Evolutionary conservation across 2,113 vertebrate species (phyloP).

Genomic region (Colius striatus): DNA sequence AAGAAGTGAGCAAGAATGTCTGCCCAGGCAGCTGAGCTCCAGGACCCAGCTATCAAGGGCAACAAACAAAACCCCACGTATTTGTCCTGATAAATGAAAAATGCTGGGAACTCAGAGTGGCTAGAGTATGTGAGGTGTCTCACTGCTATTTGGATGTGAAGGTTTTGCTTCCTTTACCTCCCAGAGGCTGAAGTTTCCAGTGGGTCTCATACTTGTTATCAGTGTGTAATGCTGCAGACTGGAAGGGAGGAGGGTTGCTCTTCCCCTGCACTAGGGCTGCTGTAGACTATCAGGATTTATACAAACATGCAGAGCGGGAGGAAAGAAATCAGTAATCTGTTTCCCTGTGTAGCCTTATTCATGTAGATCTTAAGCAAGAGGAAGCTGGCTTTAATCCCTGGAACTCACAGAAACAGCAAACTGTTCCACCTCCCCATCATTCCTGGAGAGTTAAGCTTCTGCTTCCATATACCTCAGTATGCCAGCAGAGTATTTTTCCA

Average conservation of each 20-base stretch:
- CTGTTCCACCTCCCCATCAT: background rate
- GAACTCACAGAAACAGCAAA: slow-evolving; percentile 39
- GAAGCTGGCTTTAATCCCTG: slow-evolving; percentile 47
- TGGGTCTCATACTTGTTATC: background rate
- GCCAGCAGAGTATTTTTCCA: background rate
- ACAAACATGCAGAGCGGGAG: background rate
- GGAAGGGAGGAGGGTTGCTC: background rate
- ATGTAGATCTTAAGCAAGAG: slow-evolving; percentile 1
- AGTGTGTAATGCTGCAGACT: background rate
- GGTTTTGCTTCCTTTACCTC: background rate
- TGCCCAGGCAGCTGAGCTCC: background rate
- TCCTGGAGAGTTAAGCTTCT: slow-evolving; percentile 22
- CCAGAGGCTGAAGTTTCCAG: background rate
- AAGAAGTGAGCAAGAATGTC: background rate
- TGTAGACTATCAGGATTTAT: background rate
- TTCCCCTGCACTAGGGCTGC: fast-evolving
- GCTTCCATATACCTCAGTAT: background rate
- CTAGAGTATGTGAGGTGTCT: background rate
- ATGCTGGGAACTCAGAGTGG: background rate
- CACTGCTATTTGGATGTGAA: background rate
- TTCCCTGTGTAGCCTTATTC: slow-evolving; percentile 11
- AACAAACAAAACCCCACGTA: background rate
- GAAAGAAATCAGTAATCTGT: background rate
- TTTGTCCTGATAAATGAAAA: background rate
- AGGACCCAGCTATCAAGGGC: fast-evolving